Evolutionary conservation across 2,113 vertebrate species (phyloP).

Genomic region (Podarcis muralis): DNA sequence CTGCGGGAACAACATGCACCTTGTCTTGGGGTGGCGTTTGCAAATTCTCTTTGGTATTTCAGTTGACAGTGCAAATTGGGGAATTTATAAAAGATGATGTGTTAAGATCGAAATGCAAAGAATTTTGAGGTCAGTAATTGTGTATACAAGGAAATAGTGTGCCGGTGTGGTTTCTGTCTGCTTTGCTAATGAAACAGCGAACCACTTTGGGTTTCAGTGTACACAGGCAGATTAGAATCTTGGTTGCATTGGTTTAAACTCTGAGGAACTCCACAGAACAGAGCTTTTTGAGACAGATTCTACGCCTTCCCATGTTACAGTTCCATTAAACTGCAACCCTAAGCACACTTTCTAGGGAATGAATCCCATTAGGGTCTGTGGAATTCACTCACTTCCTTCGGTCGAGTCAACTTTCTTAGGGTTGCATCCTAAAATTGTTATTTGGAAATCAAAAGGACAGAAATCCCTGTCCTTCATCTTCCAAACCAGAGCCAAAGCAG

Average conservation of each 20-base stretch:
- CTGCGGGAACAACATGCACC: constrained; percentile 39
- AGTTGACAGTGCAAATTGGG: constrained; percentile 32
- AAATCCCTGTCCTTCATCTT: not conserved
- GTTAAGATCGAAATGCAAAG: constrained; percentile 25
- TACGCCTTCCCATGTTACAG: not conserved
- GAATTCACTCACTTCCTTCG: not conserved
- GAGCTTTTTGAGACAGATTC: not conserved
- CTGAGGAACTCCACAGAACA: constrained; percentile 20
- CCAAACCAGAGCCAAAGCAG: not conserved
- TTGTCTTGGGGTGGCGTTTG: constrained; percentile 39
- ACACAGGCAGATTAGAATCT: constrained; percentile 32
- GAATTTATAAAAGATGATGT: constrained; percentile 22
- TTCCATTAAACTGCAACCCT: not conserved
- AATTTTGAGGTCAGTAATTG: constrained; percentile 5
- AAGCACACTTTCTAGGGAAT: not conserved
- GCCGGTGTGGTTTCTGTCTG: constrained; percentile 6
- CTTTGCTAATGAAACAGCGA: constrained; percentile 25
- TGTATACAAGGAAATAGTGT: constrained; percentile 25
- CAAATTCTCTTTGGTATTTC: constrained; percentile 16
- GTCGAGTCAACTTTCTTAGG: not conserved
- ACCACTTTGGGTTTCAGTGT: constrained; percentile 38
- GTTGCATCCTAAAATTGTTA: not conserved
- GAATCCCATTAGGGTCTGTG: not conserved
- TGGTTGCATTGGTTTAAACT: constrained; percentile 1
- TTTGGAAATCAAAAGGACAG: not conserved